Evolutionary conservation across 2,113 vertebrate genomes (phyloP).

Genomic region (Bettongia penicillata): DNA sequence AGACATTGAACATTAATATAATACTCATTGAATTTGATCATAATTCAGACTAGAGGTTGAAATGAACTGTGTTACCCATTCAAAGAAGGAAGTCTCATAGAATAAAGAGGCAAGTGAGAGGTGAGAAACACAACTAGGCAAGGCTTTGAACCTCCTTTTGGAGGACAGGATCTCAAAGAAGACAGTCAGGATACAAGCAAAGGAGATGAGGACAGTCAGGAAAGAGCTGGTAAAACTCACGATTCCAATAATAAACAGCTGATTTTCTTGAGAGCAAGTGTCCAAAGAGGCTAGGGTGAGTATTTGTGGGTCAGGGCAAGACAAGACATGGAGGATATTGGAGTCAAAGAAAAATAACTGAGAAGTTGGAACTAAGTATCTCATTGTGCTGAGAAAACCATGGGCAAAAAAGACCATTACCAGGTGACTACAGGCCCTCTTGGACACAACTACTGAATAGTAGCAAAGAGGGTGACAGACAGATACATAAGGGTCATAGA

Average conservation of each 20-base stretch:
- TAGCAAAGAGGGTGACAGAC: background rate
- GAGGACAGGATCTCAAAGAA: background rate
- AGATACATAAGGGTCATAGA: background rate
- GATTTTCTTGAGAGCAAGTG: background rate
- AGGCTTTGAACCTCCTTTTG: conserved; percentile 12
- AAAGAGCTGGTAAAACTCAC: background rate
- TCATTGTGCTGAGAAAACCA: background rate
- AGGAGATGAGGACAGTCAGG: background rate
- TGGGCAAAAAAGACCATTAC: background rate
- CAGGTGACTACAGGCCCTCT: background rate
- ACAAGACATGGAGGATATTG: background rate
- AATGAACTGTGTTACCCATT: conserved; percentile 1
- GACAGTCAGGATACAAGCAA: background rate
- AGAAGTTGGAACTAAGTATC: background rate
- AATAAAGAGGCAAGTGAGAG: background rate
- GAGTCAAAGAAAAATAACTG: background rate
- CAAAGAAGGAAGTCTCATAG: background rate
- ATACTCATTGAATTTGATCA: background rate
- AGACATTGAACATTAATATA: background rate
- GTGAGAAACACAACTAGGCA: background rate
- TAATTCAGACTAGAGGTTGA: background rate
- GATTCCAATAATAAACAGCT: background rate
- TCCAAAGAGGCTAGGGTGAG: conserved; percentile 10
- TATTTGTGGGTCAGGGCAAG: background rate
- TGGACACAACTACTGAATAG: background rate